These are phyloP conservation scores for Galerucella nymphaeae DNA, from an alignment of 2,888 invertebrate genomes.

Conservation along the genomic window DNA sequence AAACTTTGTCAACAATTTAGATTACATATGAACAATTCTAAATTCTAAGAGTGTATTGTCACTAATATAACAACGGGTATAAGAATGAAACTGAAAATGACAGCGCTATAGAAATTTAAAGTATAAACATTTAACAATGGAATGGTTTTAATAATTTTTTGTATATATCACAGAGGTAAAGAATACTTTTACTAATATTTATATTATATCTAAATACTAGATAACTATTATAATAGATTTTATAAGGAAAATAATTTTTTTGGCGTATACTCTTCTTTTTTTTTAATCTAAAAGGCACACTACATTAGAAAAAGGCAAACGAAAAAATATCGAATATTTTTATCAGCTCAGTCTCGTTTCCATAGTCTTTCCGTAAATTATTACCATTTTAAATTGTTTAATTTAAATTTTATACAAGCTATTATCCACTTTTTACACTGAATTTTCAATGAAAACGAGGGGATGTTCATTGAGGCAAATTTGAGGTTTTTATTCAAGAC, in stretches of 20 bases:
- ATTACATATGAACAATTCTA: conserved; percentile 25
- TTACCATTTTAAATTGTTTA: too few species aligned
- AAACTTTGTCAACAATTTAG: conserved; percentile 36
- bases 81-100: conserved; percentile 19
- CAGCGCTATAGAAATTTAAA: conserved; percentile 14
- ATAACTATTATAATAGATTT: conserved; percentile 6
- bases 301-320: conserved; percentile 6
- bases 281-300: conserved; percentile 4
- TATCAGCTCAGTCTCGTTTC: conserved; percentile 9
- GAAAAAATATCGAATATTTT: conserved; percentile 4
- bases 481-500: too few species aligned
- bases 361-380: not conserved
- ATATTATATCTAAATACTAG: not conserved
- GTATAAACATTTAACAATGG: conserved; percentile 27
- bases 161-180: conserved; percentile 39
- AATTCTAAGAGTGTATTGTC: conserved; percentile 16
- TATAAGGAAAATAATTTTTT: not conserved
- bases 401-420: not conserved
- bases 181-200: conserved; percentile 20
- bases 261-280: not conserved
- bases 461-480: too few species aligned
- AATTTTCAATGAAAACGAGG: too few species aligned
- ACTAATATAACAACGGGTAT: not conserved
- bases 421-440: too few species aligned
- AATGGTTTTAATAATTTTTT: conserved; percentile 37